Base-by-base conservation (phyloP, 2,888 invertebrate species). In the Sarcophaga carnaria region DNA sequence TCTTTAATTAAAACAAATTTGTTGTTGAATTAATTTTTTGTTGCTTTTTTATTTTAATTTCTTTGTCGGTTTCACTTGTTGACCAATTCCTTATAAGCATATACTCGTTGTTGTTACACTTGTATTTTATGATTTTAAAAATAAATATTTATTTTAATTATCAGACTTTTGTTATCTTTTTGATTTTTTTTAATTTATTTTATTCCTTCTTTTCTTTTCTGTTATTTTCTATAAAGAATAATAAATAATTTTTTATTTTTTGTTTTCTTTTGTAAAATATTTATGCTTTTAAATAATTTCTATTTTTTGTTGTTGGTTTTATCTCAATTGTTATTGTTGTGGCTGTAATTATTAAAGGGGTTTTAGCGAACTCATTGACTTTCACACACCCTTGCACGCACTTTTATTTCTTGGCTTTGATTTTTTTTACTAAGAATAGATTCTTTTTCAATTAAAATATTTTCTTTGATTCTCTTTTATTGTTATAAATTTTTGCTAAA, bases 381-480 rank as follows among this genome's bases (percentile, higher is more conserved):
- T 37, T 37, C 8, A 10, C 37, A 37, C 8, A 37, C 37, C 2
- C 37, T 6, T 3, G 25, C 59, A 82, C 75, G 60, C 75, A 76
- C 75, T 37, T 66, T 74, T 83, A 49, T 74, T 74, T 75, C 72
- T 78, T 54, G 71, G 67, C 66, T 78, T 81, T 74, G 45, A 77
- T 67, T 69, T 72, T 14, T 67, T 72, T 72, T 83, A 77, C 25
- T 78, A 74, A 80, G 12, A 49, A 11, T 14, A 49, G 8, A 14
- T 54, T 64, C 54, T 72, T 82, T 67, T 72, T 10, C 2, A 1
- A 37, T 37, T 37, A 37, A 37, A 71, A 59, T 67, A 47, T 70
- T 63, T 76, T 71, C 64, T 79, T 71, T 49, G 25, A 37, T 81
- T 72, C 22, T 25, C 25, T n/a, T 67, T 10, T 45, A 45, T 37